A percentile compares a stretch with the other conserved stretches of the same genome.
phyloP scores from a whole-genome alignment of 2,797 vertebrate genomes.

The Onychomys arenicola region DNA sequence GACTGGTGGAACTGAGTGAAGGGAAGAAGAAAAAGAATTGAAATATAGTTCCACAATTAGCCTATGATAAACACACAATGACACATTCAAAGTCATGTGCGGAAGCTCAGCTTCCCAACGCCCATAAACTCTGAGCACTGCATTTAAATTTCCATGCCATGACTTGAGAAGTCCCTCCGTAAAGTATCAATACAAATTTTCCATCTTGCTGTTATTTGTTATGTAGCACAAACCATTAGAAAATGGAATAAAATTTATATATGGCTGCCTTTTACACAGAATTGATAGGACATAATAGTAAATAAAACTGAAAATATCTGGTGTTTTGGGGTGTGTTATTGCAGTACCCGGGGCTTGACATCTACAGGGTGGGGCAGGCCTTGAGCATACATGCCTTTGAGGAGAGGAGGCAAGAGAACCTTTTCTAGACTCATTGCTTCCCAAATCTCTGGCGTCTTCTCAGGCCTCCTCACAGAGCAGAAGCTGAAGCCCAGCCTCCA shows the following conservation, averaged over 20 bases:
- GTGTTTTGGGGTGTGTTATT: constrained; percentile 65
- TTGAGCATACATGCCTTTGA: neutral
- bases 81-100: constrained; percentile 32
- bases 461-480: neutral
- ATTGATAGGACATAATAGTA: constrained; percentile 76
- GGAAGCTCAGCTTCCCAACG: constrained; percentile 65
- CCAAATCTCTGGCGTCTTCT: neutral
- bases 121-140: constrained; percentile 47
- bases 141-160: constrained; percentile 67
- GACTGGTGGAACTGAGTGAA: constrained; percentile 55
- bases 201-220: constrained; percentile 76
- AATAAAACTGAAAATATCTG: constrained; percentile 77
- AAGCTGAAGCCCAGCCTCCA: neutral
- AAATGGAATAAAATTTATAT: constrained; percentile 81
- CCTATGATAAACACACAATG: constrained; percentile 55
- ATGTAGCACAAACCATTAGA: constrained; percentile 81
- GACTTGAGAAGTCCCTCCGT: constrained; percentile 76
- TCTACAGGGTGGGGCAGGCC: constrained; percentile 1
- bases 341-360: constrained; percentile 57
- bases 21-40: constrained; percentile 63
- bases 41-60: constrained; percentile 57
- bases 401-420: neutral
- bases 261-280: constrained; percentile 78
- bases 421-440: neutral
- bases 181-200: constrained; percentile 76